Evolutionary conservation across 2,797 vertebrate species (phyloP).

Genomic region (Malurus leucopterus): DNA sequence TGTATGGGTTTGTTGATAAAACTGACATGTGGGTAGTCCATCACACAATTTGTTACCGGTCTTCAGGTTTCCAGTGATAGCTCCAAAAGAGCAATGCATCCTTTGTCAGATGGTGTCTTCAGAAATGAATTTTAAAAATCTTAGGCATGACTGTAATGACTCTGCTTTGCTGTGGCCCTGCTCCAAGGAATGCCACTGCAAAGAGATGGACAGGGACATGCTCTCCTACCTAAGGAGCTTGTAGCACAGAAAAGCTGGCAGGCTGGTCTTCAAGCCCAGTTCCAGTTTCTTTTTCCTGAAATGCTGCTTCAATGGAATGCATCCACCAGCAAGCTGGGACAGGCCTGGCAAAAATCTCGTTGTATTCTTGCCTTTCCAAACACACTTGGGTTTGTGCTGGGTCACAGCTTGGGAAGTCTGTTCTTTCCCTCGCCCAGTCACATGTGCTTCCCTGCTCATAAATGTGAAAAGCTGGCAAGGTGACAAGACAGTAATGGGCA

Average conservation of each 20-base stretch:
- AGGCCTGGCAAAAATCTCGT: accelerated
- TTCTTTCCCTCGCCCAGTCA: not conserved
- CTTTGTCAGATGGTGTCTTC: not conserved
- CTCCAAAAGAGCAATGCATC: not conserved
- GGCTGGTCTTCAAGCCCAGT: not conserved
- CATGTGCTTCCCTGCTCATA: not conserved
- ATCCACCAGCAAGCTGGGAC: not conserved
- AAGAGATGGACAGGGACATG: not conserved
- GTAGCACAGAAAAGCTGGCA: not conserved
- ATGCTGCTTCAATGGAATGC: not conserved
- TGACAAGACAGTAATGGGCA: not conserved
- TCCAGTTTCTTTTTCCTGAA: not conserved
- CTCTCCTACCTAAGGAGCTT: not conserved
- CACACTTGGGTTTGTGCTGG: not conserved
- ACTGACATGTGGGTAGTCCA: not conserved
- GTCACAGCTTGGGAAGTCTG: not conserved
- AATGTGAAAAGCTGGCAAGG: not conserved
- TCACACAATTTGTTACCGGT: not conserved
- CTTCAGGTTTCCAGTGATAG: not conserved
- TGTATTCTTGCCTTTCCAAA: not conserved
- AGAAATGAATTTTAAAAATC: not conserved
- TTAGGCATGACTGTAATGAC: not conserved
- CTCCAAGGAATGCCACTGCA: not conserved
- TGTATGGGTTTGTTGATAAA: constrained; percentile 11
- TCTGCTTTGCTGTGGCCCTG: not conserved